Evolutionary conservation across 2,113 vertebrate species (phyloP).

Genomic region (Peromyscus maniculatus): DNA sequence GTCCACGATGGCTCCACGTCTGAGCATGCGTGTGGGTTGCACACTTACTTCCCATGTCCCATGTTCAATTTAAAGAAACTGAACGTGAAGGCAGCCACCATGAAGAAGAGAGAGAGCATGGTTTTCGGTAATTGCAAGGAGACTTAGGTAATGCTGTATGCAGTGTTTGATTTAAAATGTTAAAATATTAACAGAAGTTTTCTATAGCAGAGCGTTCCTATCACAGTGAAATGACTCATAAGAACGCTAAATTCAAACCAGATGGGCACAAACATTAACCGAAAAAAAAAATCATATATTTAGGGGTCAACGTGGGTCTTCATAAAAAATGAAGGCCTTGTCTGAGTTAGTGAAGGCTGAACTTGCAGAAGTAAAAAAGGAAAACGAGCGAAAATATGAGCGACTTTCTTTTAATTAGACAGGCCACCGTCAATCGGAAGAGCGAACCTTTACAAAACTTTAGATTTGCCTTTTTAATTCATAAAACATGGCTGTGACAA

Average conservation of each 20-base stretch:
- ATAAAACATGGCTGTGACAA: constrained; percentile 83
- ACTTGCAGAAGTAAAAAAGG: constrained; percentile 83
- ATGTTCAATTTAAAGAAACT: constrained; percentile 71
- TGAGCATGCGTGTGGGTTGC: constrained; percentile 75
- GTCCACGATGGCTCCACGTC: constrained; percentile 82
- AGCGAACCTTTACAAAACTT: constrained; percentile 87
- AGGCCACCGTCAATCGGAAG: constrained; percentile 86
- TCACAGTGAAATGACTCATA: constrained; percentile 93
- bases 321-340: constrained; percentile 90
- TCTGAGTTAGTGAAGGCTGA: constrained; percentile 87
- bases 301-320: constrained; percentile 89
- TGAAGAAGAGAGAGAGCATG: constrained; percentile 67
- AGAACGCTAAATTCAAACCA: constrained; percentile 92
- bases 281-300: constrained; percentile 86
- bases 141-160: constrained; percentile 86
- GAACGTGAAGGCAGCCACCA: constrained; percentile 63
- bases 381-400: constrained; percentile 86
- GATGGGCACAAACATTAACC: constrained; percentile 91
- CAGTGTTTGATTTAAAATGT: constrained; percentile 88
- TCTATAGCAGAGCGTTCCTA: constrained; percentile 89
- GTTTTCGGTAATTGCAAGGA: constrained; percentile 72
- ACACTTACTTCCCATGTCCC: constrained; percentile 74
- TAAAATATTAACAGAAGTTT: constrained; percentile 91
- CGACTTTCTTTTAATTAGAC: constrained; percentile 87
- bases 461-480: constrained; percentile 85